Evolutionary conservation across 2,888 invertebrate species (phyloP), one percentile per base, ranked within the genome.

Genomic region (Chymomyza caudatula): DNA sequence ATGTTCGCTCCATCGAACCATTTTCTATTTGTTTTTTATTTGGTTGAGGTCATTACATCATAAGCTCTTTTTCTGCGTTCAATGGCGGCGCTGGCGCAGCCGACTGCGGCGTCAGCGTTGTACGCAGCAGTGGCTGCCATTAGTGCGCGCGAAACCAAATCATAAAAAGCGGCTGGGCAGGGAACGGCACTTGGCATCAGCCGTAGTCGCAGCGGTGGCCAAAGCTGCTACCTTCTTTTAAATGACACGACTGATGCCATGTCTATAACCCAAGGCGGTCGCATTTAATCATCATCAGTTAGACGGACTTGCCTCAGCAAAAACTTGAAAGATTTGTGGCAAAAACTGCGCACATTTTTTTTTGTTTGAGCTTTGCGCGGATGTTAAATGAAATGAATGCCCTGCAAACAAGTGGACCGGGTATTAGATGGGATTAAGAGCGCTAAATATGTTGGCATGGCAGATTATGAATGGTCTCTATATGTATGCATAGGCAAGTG

Each of bases 281-380:
- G 83, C 83, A 87, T 86, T 87, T 88, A 87, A 88, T 88, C 88
- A 88, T 83, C 83, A 84, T 88, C 86, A 86, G 84, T 78, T 86
- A 80, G 82, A 83, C 85, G 80, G 71, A 78, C 75, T 67, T 67
- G 76, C 62, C 60, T 69, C 69, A 60, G 74, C 59, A 51, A 56
- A 51, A 79, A 71, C 77, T 71, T 78, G 67, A 74, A 69, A 79
- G 73, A 81, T 79, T 78, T 82, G 84, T 80, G 75, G 82, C 78
- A 79, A 56, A 56, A 42, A 51, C 11, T 51, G 78, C 80, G 82
- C 78, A 78, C 76, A 78, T 80, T 73, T 59, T 69, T 70, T 70
- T 71, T 77, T 75, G 20, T 15, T 57, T 37, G 22, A 47, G 47
- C 15, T 51, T 15, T 37, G 13, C 59, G 29, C 6, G 19, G 47